Evolutionary conservation across 2,113 vertebrate species (phyloP).

Genomic region (Scytalopus superciliaris): DNA sequence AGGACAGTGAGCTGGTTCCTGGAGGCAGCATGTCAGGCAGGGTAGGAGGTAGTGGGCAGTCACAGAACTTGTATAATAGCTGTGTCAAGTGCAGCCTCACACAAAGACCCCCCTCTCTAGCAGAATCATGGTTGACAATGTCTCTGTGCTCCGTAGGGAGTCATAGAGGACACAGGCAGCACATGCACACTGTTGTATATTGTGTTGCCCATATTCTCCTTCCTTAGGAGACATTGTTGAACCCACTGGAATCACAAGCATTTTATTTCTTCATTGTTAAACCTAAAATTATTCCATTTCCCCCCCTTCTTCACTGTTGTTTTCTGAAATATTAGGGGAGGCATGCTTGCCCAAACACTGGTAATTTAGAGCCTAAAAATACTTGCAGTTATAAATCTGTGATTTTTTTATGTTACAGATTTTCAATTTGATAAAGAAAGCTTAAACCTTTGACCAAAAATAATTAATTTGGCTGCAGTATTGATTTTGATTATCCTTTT

Average conservation of each 20-base stretch:
- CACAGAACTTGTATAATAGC: background rate
- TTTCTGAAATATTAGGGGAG: background rate
- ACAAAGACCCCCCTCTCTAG: background rate
- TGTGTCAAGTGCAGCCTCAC: background rate
- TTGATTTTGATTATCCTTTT: background rate
- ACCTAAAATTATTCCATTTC: background rate
- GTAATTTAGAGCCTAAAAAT: background rate
- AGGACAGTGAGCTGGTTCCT: background rate
- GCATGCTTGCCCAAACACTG: background rate
- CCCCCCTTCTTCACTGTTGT: background rate
- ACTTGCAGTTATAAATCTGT: background rate
- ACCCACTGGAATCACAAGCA: background rate
- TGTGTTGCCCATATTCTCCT: background rate
- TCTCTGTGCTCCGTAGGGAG: background rate
- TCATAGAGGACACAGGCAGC: rapidly evolving
- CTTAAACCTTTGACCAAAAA: background rate
- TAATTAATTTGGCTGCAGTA: background rate
- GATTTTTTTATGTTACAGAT: background rate
- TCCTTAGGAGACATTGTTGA: background rate
- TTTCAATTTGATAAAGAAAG: background rate
- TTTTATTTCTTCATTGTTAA: background rate
- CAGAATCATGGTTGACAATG: background rate
- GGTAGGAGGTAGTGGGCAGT: background rate
- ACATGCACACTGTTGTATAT: background rate
- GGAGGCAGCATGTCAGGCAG: background rate